Percentiles rank a stretch among this genome's conserved stretches.
These are phyloP conservation scores for Monomorium pharaonis DNA, from an alignment of 1,140 invertebrate genomes.

Conservation along the genomic window DNA sequence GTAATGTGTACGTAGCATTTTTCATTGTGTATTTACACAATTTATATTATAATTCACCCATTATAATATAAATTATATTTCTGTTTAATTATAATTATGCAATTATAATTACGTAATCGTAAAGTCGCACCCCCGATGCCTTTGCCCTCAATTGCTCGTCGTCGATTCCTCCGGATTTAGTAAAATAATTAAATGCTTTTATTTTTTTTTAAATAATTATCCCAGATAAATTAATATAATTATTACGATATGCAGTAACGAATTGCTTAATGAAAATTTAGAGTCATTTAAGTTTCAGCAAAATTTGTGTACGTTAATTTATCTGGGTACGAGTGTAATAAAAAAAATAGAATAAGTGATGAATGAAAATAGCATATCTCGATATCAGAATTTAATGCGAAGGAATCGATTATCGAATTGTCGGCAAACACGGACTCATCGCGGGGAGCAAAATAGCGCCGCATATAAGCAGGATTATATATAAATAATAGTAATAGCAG, in stretches of 20 bases:
- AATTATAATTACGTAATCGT: background rate
- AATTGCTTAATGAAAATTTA: too few species aligned
- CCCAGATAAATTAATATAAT: too few species aligned
- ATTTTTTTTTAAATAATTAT: background rate
- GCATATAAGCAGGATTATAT: slow-evolving; percentile 4
- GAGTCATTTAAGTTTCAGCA: too few species aligned
- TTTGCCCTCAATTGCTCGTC: slow-evolving; percentile 21
- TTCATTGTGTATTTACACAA: background rate
- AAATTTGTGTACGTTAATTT: too few species aligned
- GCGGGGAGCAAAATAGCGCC: slow-evolving; percentile 19
- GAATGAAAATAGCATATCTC: background rate
- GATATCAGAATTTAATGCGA: background rate
- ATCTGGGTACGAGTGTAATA: background rate
- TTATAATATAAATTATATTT: background rate
- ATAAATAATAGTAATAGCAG: slow-evolving; percentile 29
- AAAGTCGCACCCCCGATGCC: background rate
- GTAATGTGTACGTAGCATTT: background rate
- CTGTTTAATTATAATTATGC: slow-evolving; percentile 17
- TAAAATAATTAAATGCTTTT: background rate
- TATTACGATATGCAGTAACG: too few species aligned
- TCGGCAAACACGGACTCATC: slow-evolving; percentile 6
- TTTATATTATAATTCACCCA: background rate
- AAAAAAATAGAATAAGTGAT: background rate
- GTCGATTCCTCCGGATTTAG: slow-evolving; percentile 24
- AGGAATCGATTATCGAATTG: slow-evolving; percentile 27